A percentile compares a stretch with the other conserved stretches of the same genome.
Evolutionary conservation across 30 jellyfish, hydroid and myxozoan species (phyloP).

Genomic region (Aurelia aurita complex sp. Pacific): DNA sequence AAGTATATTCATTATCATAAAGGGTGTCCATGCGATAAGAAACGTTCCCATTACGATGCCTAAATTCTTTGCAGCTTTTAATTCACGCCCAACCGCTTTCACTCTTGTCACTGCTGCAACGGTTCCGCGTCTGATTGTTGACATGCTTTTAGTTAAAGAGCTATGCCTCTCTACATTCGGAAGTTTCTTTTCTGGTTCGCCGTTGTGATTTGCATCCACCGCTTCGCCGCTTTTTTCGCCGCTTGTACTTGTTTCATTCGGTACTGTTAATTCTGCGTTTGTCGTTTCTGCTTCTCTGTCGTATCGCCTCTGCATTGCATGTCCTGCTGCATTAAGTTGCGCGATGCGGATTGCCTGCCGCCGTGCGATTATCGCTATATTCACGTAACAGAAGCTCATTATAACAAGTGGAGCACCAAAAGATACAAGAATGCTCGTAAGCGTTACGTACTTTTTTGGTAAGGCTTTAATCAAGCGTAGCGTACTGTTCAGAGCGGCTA

Average conservation of each 20-base stretch:
- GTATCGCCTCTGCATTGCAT: conserved; percentile 20
- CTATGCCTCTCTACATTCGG: neutral
- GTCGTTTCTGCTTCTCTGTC: conserved; percentile 33
- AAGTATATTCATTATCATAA: conserved; percentile 65
- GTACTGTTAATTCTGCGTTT: neutral
- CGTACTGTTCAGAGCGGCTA: conserved; percentile 14
- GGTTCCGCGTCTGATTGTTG: conserved; percentile 51
- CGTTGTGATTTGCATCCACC: neutral
- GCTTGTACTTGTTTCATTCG: neutral
- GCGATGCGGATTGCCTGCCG: conserved; percentile 81
- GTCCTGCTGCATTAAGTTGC: conserved; percentile 57
- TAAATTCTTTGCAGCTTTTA: conserved; percentile 89
- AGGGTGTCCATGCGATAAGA: conserved; percentile 89
- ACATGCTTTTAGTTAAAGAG: neutral
- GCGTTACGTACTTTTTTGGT: conserved; percentile 18
- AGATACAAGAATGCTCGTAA: conserved; percentile 52
- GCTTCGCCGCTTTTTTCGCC: neutral
- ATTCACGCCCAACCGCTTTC: conserved; percentile 66
- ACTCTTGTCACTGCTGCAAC: conserved; percentile 36
- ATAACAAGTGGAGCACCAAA: conserved; percentile 67
- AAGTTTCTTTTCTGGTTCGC: neutral
- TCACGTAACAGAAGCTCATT: conserved; percentile 73
- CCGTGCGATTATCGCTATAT: conserved; percentile 82
- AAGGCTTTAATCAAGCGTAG: conserved; percentile 7
- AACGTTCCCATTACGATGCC: conserved; percentile 85